Evolutionary conservation across 30 jellyfish, hydroid and myxozoan genomes (phyloP).

Genomic region (Calvadosia cruxmelitensis): DNA sequence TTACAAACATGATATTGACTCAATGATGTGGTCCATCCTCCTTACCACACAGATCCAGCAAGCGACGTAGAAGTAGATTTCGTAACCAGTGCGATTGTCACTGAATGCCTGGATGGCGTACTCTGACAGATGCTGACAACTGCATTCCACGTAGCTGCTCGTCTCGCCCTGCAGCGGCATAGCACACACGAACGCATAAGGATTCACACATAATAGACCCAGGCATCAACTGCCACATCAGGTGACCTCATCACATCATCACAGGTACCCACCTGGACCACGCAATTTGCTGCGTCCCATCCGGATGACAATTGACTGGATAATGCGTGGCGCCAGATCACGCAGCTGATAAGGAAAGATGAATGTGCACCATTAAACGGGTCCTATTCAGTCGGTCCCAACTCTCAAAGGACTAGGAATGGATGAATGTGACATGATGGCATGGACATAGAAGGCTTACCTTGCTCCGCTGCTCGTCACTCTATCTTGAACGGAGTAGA

Average conservation of each 20-base stretch:
- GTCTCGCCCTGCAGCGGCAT: slow-evolving; percentile 33
- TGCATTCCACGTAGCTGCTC: slow-evolving; percentile 74
- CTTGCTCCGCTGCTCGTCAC: slow-evolving; percentile 45
- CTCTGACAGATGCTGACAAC: slow-evolving; percentile 80
- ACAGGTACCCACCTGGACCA: slow-evolving; percentile 23
- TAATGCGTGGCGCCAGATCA: slow-evolving; percentile 60
- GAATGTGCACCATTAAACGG: too few relatives aligned
- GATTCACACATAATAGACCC: not conserved
- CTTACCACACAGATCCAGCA: slow-evolving; percentile 73
- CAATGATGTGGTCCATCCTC: too few relatives aligned
- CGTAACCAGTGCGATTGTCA: slow-evolving; percentile 90
- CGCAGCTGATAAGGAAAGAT: slow-evolving; percentile 33
- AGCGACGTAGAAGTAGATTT: slow-evolving; percentile 66
- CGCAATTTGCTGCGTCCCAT: slow-evolving; percentile 65
- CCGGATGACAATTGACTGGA: slow-evolving; percentile 25
- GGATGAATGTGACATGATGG: too few relatives aligned
- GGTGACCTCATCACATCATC: too few relatives aligned
- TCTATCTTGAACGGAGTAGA: slow-evolving; percentile 46
- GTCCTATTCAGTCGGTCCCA: too few relatives aligned
- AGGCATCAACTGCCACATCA: too few relatives aligned
- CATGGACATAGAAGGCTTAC: too few relatives aligned
- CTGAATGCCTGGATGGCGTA: slow-evolving; percentile 84
- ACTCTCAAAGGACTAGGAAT: too few relatives aligned
- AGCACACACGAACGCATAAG: not conserved
- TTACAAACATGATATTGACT: too few relatives aligned